Base-by-base conservation (phyloP, 2,888 invertebrate species). In the Caenorhabditis sp. region DNA sequence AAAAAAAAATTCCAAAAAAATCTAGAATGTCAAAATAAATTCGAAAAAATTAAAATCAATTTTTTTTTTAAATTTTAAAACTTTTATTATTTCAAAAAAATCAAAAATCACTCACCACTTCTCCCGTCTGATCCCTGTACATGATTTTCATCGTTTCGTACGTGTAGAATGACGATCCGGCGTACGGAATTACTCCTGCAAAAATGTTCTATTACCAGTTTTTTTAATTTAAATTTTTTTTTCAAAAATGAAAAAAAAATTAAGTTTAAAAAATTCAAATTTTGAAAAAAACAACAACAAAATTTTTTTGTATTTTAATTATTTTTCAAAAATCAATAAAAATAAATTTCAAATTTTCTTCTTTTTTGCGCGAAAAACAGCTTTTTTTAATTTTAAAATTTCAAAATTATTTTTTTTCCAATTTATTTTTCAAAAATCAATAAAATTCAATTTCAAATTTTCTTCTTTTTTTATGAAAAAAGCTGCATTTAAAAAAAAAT, bases 81-180 rank as follows among this genome's bases (percentile, higher is more conserved):
- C 20, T 15, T 1, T 40, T 40, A 44, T 24, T 44, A 3, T 40
- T 40, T 20, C n/a, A 4, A n/a, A n/a, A n/a, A n/a, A n/a, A n/a
- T 51, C 15, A 24, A 22, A 35, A 24, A 50, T 32, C 28, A 68
- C 61, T 64, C 1, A 84, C 86, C 37, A 82, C 50, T 24, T 79
- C 15, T 35, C 91, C 87, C 24, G 83, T 88, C 56, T 84, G 68
- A 61, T 91, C 91, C 90, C 93, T 93, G 90, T 96, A 95, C 88
- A 94, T 93, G 80, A 95, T 94, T 92, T 98, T 98, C 28, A 98
- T 94, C 0, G 96, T 95, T 93, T 98, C 98, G 92, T 97, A 99
- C 0, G 97, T 98, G 93, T 95, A 98, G 93, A 99, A 99, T 18
- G 97, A 97, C 64, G 96, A 95, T 32, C 87, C 87, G 18, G 87